A percentile compares a stretch with the other conserved stretches of the same genome.
Evolutionary conservation across 2,113 vertebrate genomes (phyloP).

Genomic region (Scomber japonicus): DNA sequence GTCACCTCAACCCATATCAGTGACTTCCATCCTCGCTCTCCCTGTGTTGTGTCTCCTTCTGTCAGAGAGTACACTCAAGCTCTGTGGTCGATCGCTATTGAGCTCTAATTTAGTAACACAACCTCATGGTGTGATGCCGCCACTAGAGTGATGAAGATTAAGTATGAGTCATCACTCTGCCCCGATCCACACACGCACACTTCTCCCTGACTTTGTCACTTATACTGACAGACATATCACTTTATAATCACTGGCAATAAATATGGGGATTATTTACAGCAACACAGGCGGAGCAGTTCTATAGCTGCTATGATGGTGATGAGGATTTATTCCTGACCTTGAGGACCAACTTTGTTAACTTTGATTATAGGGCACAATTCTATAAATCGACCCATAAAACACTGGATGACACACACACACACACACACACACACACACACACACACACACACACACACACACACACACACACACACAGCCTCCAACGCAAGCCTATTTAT

Average conservation of each 20-base stretch:
- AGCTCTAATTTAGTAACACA: slow-evolving; percentile 75
- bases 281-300: slow-evolving; percentile 1
- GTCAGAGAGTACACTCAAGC: slow-evolving; percentile 30
- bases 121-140: slow-evolving; percentile 66
- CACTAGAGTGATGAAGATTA: slow-evolving; percentile 74
- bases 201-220: slow-evolving; percentile 60
- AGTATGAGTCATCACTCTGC: slow-evolving; percentile 71
- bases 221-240: slow-evolving; percentile 54
- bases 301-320: slow-evolving; percentile 5
- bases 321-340: slow-evolving; percentile 46
- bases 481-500: no score
- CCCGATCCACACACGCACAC: slow-evolving; percentile 27
- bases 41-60: slow-evolving; percentile 7
- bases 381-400: slow-evolving; percentile 19
- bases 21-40: slow-evolving; percentile 22
- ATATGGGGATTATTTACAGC: slow-evolving; percentile 60
- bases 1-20: slow-evolving; percentile 44
- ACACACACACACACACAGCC: not conserved
- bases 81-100: slow-evolving; percentile 67
- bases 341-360: slow-evolving; percentile 39
- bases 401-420: not conserved
- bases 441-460: no score
- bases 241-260: slow-evolving; percentile 60
- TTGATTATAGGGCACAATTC: slow-evolving; percentile 35
- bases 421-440: not conserved